A percentile compares a stretch with the other conserved stretches of the same genome.
These are phyloP conservation scores for Ophthalmolycus amberensis DNA, from an alignment of 2,113 vertebrate genomes.

Conservation along the genomic window DNA sequence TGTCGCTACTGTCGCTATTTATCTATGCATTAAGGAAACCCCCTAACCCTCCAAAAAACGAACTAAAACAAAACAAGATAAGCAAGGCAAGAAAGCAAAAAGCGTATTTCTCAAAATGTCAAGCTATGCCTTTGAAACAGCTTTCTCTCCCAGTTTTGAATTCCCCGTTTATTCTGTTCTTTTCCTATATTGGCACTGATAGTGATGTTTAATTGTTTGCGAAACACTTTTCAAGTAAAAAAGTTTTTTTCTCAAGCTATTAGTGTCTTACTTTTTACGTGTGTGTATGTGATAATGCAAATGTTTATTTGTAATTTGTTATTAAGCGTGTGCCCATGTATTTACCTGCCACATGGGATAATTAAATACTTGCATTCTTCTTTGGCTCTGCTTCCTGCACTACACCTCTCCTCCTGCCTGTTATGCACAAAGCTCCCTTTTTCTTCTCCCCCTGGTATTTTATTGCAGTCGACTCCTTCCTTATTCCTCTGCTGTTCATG, in stretches of 20 bases:
- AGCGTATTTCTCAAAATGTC: background rate
- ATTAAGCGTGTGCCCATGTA: background rate
- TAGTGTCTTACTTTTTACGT: conserved; percentile 4
- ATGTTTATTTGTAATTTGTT: conserved; percentile 17
- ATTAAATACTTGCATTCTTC: conserved; percentile 46
- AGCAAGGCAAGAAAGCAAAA: background rate
- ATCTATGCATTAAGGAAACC: background rate
- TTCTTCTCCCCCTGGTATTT: conserved; percentile 47
- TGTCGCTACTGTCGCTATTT: background rate
- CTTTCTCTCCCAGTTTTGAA: background rate
- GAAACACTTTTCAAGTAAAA: conserved; percentile 11
- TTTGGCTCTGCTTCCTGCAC: conserved; percentile 42
- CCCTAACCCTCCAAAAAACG: background rate
- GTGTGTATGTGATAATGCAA: background rate
- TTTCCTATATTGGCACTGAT: background rate
- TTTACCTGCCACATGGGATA: conserved; percentile 48
- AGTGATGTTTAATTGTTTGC: conserved; percentile 1
- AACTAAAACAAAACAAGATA: background rate
- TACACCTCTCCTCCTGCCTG: conserved; percentile 65
- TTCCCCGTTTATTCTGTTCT: background rate
- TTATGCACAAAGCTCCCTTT: conserved; percentile 50
- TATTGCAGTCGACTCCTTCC: conserved; percentile 15
- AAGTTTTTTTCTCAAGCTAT: conserved; percentile 7
- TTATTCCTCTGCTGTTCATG: conserved; percentile 47
- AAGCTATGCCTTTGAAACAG: background rate